Evolutionary conservation across 2,113 vertebrate species (phyloP).

Genomic region (Solea solea): DNA sequence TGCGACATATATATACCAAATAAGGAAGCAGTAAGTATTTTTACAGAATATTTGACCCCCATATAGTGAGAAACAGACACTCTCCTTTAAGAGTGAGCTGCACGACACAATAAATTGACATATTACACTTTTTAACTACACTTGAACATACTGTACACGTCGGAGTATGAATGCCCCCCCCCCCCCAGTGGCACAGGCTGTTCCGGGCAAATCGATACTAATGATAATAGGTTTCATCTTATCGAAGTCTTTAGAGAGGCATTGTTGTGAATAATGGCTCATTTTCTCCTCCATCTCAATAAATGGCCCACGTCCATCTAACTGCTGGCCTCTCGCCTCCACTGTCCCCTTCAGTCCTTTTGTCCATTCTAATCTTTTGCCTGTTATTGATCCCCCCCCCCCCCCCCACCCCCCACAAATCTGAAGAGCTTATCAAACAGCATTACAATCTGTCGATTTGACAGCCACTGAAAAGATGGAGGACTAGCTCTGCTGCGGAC

Average conservation of each 20-base stretch:
- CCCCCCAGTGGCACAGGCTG: slow-evolving; percentile 31
- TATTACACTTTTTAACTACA: slow-evolving; percentile 27
- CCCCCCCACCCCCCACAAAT: slow-evolving; percentile 21
- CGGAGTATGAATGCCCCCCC: slow-evolving; percentile 42
- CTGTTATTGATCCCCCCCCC: slow-evolving; percentile 68
- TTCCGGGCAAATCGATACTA: slow-evolving; percentile 68
- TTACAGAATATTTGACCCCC: too few relatives aligned
- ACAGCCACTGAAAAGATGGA: slow-evolving; percentile 65
- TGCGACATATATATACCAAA: too few relatives aligned
- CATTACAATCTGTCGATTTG: slow-evolving; percentile 60
- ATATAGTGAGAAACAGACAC: too few relatives aligned
- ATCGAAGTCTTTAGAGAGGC: slow-evolving; percentile 65
- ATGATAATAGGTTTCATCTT: slow-evolving; percentile 73
- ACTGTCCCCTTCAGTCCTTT: slow-evolving; percentile 48
- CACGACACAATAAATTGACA: too few relatives aligned
- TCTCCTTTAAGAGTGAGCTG: too few relatives aligned
- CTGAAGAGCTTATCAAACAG: slow-evolving; percentile 63
- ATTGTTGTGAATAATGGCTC: slow-evolving; percentile 74
- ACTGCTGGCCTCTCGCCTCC: slow-evolving; percentile 46
- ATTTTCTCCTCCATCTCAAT: slow-evolving; percentile 70
- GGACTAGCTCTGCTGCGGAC: slow-evolving; percentile 39
- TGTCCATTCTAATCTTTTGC: slow-evolving; percentile 71
- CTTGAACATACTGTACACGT: slow-evolving; percentile 35
- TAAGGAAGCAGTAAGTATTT: too few relatives aligned
- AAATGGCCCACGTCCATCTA: slow-evolving; percentile 55